A percentile compares a stretch with the other conserved stretches of the same genome.
Evolutionary conservation across 2,113 vertebrate genomes (phyloP).

Genomic region (Gobius niger): DNA sequence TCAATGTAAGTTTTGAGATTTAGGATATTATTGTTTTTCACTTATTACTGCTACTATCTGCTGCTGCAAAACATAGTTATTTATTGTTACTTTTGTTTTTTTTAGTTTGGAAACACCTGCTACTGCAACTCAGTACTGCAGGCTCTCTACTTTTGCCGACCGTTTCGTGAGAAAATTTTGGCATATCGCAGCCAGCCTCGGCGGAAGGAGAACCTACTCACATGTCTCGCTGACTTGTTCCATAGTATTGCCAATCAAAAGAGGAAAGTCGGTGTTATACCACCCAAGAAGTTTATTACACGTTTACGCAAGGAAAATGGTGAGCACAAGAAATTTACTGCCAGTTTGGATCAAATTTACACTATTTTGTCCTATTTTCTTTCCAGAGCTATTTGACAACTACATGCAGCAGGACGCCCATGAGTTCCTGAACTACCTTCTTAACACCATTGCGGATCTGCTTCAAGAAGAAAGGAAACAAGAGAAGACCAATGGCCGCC

Average conservation of each 20-base stretch:
- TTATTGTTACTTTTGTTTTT: conserved; percentile 5
- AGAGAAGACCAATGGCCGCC: conserved; percentile 93
- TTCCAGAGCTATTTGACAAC: conserved; percentile 96
- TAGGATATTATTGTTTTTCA: neutral
- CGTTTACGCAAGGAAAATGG: conserved; percentile 95
- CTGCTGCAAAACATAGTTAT: neutral
- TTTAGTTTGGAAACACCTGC: conserved; percentile 96
- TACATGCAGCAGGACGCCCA: conserved; percentile 99
- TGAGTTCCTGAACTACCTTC: conserved; percentile 96
- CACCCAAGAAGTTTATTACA: conserved; percentile 98
- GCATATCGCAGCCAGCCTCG: conserved; percentile 96
- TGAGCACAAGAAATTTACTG: conserved; percentile 54
- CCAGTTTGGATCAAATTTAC: neutral
- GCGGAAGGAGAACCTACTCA: conserved; percentile 96
- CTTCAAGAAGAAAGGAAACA: conserved; percentile 97
- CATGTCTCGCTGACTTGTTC: conserved; percentile 94
- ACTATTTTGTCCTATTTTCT: neutral
- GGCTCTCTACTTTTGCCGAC: conserved; percentile 97
- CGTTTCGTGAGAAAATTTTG: conserved; percentile 96
- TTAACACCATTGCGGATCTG: conserved; percentile 97
- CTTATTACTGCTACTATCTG: neutral
- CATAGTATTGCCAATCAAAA: conserved; percentile 98
- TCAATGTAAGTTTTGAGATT: conserved; percentile 86
- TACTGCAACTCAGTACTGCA: conserved; percentile 99
- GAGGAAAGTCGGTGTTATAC: conserved; percentile 98